Evolutionary conservation across 1,140 invertebrate species (phyloP).

Genomic region (Arctopsyche grandis): DNA sequence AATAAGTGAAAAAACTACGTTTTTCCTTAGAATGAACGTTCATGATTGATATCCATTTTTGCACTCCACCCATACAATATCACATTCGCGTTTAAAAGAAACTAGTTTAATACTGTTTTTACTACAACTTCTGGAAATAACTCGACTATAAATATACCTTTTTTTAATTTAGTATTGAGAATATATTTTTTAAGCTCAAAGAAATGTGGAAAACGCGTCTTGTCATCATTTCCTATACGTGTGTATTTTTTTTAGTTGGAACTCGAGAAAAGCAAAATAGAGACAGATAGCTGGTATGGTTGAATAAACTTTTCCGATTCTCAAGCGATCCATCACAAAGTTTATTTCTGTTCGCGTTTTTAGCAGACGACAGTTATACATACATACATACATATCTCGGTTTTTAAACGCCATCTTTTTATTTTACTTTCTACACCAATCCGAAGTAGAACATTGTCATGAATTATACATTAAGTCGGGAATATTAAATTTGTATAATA

Average conservation of each 20-base stretch:
- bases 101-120: no score
- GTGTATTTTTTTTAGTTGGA: no score
- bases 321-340: background rate
- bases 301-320: conserved; percentile 16
- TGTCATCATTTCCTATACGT: no score
- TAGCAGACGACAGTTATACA: background rate
- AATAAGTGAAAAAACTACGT: no score
- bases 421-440: background rate
- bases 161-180: no score
- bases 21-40: background rate
- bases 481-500: background rate
- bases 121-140: no score
- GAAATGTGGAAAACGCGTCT: no score
- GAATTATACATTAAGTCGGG: conserved; percentile 1
- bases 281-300: background rate
- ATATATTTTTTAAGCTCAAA: no score
- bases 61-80: background rate
- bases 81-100: background rate
- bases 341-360: conserved; percentile 14
- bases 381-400: background rate
- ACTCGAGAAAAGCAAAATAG: background rate
- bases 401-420: background rate
- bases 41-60: conserved; percentile 16
- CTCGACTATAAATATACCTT: no score
- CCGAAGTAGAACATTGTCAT: background rate